phyloP scores from a whole-genome alignment of 2,113 vertebrate species.

The Seriola quinqueradiata region DNA sequence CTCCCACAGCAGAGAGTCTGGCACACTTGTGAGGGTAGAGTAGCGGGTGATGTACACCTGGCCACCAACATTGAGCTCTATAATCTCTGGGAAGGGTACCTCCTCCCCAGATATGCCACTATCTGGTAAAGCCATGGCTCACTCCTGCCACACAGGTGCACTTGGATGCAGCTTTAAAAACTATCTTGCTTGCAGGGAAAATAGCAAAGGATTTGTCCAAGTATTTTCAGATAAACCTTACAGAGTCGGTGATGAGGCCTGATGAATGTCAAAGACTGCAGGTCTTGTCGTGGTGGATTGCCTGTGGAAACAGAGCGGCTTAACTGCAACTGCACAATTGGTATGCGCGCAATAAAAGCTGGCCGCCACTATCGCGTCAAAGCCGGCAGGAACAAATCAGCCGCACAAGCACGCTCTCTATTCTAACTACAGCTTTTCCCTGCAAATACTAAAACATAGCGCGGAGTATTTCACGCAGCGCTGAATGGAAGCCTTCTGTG shows the following conservation, averaged over 20 bases:
- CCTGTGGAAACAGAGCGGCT: conserved; percentile 23
- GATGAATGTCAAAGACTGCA: conserved; percentile 15
- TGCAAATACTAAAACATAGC: conserved; percentile 57
- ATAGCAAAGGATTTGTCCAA: not conserved
- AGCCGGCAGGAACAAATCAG: conserved; percentile 1
- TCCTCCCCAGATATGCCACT: conserved; percentile 85
- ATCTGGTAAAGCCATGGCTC: conserved; percentile 90
- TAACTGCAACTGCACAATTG: conserved; percentile 20
- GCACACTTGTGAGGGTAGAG: conserved; percentile 91
- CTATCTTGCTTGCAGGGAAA: conserved; percentile 6
- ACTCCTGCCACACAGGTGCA: conserved; percentile 26
- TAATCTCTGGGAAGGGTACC: conserved; percentile 90
- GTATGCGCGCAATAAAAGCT: conserved; percentile 30
- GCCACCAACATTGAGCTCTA: conserved; percentile 95
- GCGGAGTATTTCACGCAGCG: conserved; percentile 19
- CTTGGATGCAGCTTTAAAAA: conserved; percentile 39
- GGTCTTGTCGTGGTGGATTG: conserved; percentile 32
- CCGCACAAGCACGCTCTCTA: conserved; percentile 10
- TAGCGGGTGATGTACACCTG: conserved; percentile 96
- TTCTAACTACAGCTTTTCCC: conserved; percentile 57
- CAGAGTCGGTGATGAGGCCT: conserved; percentile 19
- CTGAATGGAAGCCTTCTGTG: conserved; percentile 1
- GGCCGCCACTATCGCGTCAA: not conserved
- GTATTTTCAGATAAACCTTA: not conserved
- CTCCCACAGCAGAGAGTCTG: conserved; percentile 91